phyloP scores from a whole-genome alignment of 2,113 vertebrate species.

The Turdus rufiventris region DNA sequence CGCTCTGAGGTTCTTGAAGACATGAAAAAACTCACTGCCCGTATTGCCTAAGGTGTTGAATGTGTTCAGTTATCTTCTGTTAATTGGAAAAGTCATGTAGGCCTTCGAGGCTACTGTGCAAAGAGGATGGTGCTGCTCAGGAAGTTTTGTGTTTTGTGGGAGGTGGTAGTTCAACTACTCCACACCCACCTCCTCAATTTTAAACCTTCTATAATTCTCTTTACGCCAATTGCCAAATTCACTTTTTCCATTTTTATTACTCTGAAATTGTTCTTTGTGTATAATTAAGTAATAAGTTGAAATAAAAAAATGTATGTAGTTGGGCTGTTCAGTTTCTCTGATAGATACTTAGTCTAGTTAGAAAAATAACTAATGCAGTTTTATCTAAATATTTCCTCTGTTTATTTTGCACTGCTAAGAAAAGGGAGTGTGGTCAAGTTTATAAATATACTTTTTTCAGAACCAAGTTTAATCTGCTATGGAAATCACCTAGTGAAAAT shows the following conservation, averaged over 20 bases:
- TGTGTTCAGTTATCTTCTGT: neutral
- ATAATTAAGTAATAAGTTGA: neutral
- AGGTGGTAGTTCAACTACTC: neutral
- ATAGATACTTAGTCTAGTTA: neutral
- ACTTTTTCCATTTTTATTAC: neutral
- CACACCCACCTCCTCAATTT: accelerated
- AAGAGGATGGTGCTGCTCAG: neutral
- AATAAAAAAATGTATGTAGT: neutral
- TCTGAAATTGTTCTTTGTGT: neutral
- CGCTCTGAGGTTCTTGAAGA: neutral
- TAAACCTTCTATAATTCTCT: neutral
- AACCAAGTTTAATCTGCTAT: neutral
- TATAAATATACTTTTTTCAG: neutral
- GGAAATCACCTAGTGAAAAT: neutral
- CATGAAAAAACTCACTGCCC: neutral
- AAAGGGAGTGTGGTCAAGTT: neutral
- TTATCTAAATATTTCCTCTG: neutral
- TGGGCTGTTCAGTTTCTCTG: neutral
- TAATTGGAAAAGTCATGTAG: neutral
- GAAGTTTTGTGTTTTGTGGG: neutral
- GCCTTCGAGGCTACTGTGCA: neutral
- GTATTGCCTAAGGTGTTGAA: neutral
- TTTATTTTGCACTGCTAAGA: neutral
- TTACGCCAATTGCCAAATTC: neutral
- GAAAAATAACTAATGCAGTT: neutral